phyloP scores from a whole-genome alignment of 2,113 vertebrate species.

The Rousettus leschenaultii region DNA sequence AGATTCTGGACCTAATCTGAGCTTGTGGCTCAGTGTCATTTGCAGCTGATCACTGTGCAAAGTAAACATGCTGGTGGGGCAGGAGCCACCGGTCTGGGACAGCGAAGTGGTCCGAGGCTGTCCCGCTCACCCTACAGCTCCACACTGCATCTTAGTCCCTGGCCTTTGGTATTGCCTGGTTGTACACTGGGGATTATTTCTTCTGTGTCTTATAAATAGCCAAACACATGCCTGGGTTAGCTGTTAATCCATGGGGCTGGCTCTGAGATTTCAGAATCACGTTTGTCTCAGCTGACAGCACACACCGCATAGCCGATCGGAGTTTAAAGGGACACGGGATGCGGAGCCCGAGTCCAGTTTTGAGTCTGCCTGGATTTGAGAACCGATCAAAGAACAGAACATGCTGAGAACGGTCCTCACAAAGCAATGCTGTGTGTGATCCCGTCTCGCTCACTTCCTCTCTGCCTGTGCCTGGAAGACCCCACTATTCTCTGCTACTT shows the following conservation, averaged over 20 bases:
- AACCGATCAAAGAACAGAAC: neutral
- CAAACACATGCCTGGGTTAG: neutral
- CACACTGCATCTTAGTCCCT: neutral
- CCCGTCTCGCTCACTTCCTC: accelerated
- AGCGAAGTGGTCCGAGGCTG: accelerated
- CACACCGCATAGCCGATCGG: neutral
- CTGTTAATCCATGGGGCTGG: neutral
- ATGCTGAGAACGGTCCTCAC: accelerated
- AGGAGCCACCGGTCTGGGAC: neutral
- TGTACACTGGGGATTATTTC: slow-evolving; percentile 16
- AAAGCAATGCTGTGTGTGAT: accelerated
- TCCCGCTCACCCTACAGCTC: neutral
- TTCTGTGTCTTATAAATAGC: slow-evolving; percentile 48
- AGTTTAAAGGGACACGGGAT: neutral
- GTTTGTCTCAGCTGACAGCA: neutral
- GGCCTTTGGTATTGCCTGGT: neutral
- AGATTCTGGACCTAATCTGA: neutral
- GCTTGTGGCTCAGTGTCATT: accelerated
- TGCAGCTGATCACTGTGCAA: neutral
- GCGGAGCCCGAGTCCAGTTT: accelerated
- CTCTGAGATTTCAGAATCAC: neutral
- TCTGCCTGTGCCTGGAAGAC: accelerated
- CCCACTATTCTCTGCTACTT: accelerated
- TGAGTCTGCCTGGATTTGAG: neutral
- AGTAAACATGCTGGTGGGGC: accelerated